A percentile compares a stretch with the other conserved stretches of the same genome.
Evolutionary conservation across 2,797 vertebrate species (phyloP).

Genomic region (Furcifer pardalis): DNA sequence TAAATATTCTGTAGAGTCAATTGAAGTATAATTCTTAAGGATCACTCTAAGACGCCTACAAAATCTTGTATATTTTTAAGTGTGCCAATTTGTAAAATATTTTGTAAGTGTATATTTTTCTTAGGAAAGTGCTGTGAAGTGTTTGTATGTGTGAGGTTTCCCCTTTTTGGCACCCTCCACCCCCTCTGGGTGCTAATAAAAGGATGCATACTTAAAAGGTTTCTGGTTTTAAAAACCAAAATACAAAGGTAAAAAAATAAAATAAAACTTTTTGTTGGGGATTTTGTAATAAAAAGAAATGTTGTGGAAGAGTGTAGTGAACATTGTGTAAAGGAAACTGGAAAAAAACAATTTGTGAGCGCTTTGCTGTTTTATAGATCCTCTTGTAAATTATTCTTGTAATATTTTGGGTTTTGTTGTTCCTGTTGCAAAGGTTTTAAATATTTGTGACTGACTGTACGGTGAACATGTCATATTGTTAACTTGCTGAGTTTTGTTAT

Average conservation of each 20-base stretch:
- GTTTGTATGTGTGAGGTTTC: conserved; percentile 97
- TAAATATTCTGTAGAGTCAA: conserved; percentile 99
- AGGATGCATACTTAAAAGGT: conserved; percentile 98
- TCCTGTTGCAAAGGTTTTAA: conserved; percentile 99
- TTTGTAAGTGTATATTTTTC: conserved; percentile 99
- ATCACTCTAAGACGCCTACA: conserved; percentile 98
- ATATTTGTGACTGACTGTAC: conserved; percentile 99
- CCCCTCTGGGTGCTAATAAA: conserved; percentile 89
- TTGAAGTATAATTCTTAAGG: conserved; percentile 99
- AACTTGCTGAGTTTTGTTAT: conserved; percentile 99
- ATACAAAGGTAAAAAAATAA: conserved; percentile 97
- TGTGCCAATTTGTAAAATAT: conserved; percentile 99
- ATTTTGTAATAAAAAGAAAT: conserved; percentile 99
- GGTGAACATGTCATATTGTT: conserved; percentile 99
- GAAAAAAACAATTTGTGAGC: conserved; percentile 99
- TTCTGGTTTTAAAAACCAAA: conserved; percentile 99
- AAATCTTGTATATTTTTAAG: conserved; percentile 99
- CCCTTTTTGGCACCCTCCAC: conserved; percentile 99
- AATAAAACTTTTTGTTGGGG: conserved; percentile 97
- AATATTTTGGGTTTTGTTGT: conserved; percentile 99
- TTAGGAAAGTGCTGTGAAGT: conserved; percentile 99
- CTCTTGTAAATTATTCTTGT: conserved; percentile 99
- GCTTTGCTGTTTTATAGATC: conserved; percentile 99
- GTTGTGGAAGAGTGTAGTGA: conserved; percentile 99
- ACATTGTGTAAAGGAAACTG: conserved; percentile 97